These are phyloP conservation scores for Spinibarbus caldwelli DNA, from an alignment of 2,797 vertebrate species.

Conservation along the genomic window DNA sequence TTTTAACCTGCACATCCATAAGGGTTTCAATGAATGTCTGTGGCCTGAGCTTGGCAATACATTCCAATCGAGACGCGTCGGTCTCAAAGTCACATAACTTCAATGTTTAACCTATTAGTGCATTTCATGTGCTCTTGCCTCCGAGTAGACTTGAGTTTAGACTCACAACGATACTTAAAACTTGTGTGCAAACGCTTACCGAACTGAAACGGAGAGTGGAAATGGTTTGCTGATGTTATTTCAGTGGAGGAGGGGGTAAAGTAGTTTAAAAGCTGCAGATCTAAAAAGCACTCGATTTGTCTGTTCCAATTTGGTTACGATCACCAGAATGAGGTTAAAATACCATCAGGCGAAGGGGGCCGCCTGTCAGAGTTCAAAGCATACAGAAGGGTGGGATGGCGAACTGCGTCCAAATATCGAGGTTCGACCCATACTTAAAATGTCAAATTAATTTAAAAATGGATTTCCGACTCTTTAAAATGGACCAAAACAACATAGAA, in stretches of 20 bases:
- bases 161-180: constrained; percentile 68
- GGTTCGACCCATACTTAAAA: constrained; percentile 4
- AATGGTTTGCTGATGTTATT: constrained; percentile 25
- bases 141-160: constrained; percentile 68
- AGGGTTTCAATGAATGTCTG: constrained; percentile 77
- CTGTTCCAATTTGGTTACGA: constrained; percentile 53
- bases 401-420: neutral
- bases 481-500: constrained; percentile 58
- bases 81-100: constrained; percentile 78
- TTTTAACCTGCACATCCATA: constrained; percentile 77
- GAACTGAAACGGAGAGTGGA: constrained; percentile 52
- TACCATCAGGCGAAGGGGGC: constrained; percentile 44
- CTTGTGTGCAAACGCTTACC: constrained; percentile 58
- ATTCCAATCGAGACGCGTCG: constrained; percentile 80
- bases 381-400: constrained; percentile 27
- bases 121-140: constrained; percentile 83
- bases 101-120: constrained; percentile 81
- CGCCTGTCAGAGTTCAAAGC: constrained; percentile 22
- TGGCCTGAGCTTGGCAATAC: constrained; percentile 86
- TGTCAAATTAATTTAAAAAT: constrained; percentile 38
- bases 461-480: constrained; percentile 69
- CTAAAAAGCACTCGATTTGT: constrained; percentile 60
- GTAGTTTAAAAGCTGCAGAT: constrained; percentile 56
- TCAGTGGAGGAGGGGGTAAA: constrained; percentile 10
- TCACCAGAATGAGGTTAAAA: constrained; percentile 63